Base-by-base conservation (phyloP, 23 tunicate species). In the Styela plicata region DNA sequence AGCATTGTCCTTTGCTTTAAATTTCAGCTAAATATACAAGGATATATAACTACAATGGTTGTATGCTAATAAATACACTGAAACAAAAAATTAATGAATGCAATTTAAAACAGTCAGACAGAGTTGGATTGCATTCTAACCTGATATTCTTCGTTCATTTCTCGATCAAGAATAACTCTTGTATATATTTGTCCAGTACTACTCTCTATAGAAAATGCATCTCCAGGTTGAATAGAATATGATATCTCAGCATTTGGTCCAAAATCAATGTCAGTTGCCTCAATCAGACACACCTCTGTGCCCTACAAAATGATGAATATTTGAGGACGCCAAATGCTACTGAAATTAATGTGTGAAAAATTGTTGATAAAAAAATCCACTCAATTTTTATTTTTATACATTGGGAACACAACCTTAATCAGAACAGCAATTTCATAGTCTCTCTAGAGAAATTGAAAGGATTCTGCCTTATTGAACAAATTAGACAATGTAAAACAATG, bases 1-100 rank as follows among this genome's bases (percentile, higher is more conserved):
- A 63, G 78, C 91, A 33, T 53, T 68, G 74, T 87, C 91, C 1
- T 63, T 68, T 10, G 91, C 86, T 29, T 2, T 75, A 21, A 87
- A 80, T 82, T 65, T 36, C 52, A 80, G 65, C 73, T 65, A 31
- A 21, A 71, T 13, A 66, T 28, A 17, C 7, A 25, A 3, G 17
- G 71, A 5, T 25, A 25, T 66, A 17, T 5, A 44, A 44, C 57
- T 44, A 44, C 57, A 44, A 44, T 44, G 7, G 10, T 5, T 44
- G 25, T 3, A 7, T 73, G 36, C 7, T 3, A 3, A 73, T 10
- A 73, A 32, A 22, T 26, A 22, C 7, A 23, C 78, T 29, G 78
- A 31, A 7, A 73, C 24, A 31, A 16, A 75, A 21, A 34, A 30
- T 27, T 30, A 27, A 71, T 22, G n/a, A 24, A 68, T 24, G 73